Evolutionary conservation across 2,113 vertebrate species (phyloP).

Genomic region (Lichenostomus cassidix): DNA sequence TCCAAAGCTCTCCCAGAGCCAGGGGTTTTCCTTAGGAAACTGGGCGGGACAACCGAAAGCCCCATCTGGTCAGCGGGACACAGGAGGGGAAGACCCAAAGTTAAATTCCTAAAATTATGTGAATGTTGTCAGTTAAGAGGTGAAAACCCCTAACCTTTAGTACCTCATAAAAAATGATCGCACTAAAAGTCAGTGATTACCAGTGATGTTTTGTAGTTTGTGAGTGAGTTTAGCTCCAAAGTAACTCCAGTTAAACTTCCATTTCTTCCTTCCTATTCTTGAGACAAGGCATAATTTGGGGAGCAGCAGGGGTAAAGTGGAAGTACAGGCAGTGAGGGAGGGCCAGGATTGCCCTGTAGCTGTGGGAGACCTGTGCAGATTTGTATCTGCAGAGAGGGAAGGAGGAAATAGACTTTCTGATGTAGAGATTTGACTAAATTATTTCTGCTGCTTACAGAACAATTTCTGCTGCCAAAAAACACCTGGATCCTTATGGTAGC

Average conservation of each 20-base stretch:
- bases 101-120: neutral
- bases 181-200: neutral
- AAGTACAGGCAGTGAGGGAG: neutral
- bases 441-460: neutral
- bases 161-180: neutral
- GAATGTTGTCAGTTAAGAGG: neutral
- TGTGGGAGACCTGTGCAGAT: neutral
- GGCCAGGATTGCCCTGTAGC: neutral
- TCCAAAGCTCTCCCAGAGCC: neutral
- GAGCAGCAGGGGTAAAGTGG: neutral
- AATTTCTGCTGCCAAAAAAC: neutral
- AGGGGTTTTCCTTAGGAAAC: neutral
- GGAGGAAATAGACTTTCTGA: neutral
- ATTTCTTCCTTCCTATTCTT: neutral
- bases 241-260: neutral
- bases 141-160: neutral
- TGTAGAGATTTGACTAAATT: neutral
- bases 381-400: neutral
- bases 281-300: neutral
- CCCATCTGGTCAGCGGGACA: fast-evolving
- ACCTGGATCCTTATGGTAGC: neutral
- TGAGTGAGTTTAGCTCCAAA: neutral
- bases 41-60: neutral
- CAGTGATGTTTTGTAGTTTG: fast-evolving
- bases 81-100: neutral